A percentile compares a stretch with the other conserved stretches of the same genome.
phyloP scores from a whole-genome alignment of 2,888 invertebrate species.

The Heliconius ismenius region DNA sequence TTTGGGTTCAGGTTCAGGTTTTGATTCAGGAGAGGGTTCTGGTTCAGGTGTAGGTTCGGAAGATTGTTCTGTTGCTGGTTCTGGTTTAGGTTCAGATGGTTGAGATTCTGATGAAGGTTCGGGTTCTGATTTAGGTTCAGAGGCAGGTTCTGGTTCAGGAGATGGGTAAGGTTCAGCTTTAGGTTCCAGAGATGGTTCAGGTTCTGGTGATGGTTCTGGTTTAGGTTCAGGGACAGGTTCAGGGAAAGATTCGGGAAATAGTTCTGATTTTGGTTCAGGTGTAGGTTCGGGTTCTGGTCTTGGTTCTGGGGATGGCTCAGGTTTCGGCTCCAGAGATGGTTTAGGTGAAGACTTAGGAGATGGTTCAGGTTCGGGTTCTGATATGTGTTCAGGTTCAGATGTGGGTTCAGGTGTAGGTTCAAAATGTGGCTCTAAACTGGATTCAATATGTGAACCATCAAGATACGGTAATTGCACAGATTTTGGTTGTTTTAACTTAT shows the following conservation, averaged over 20 bases:
- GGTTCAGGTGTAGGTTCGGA: constrained; percentile 69
- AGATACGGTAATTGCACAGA: constrained; percentile 59
- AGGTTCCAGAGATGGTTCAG: constrained; percentile 60
- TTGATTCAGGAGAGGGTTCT: constrained; percentile 55
- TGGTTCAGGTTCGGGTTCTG: constrained; percentile 56
- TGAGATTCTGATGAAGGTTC: constrained; percentile 69
- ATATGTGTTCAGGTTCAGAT: constrained; percentile 66
- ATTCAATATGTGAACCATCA: constrained; percentile 58
- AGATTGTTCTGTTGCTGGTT: constrained; percentile 65
- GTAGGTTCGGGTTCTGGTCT: constrained; percentile 45
- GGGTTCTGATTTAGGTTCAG: constrained; percentile 67
- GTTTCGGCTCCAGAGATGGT: constrained; percentile 67
- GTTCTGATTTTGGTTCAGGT: constrained; percentile 61
- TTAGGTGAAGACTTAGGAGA: constrained; percentile 49
- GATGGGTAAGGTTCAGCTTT: constrained; percentile 61
- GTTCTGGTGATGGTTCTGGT: constrained; percentile 59
- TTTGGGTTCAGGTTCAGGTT: constrained; percentile 57
- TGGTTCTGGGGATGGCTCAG: constrained; percentile 53
- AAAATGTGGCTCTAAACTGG: constrained; percentile 45
- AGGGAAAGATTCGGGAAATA: constrained; percentile 62
- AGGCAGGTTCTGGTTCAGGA: constrained; percentile 55
- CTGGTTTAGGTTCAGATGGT: constrained; percentile 75
- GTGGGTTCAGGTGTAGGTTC: constrained; percentile 68
- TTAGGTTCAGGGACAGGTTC: constrained; percentile 52
- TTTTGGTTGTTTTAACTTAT: constrained; percentile 58